A percentile compares a stretch with the other conserved stretches of the same genome.
phyloP scores from a whole-genome alignment of 1,140 invertebrate genomes.

The Tribolium madens region DNA sequence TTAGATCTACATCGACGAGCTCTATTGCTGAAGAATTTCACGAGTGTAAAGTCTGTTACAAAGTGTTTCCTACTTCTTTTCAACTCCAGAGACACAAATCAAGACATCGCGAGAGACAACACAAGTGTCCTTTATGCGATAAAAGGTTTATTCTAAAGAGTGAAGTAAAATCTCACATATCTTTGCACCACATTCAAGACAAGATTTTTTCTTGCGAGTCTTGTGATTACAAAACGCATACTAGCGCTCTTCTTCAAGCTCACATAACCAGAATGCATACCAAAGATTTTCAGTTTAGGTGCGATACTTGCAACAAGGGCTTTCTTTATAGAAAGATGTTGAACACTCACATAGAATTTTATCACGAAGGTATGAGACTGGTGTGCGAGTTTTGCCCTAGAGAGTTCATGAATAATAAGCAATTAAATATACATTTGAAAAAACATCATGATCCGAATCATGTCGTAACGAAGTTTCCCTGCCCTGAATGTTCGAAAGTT shows the following conservation, averaged over 20 bases:
- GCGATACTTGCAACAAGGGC: constrained; percentile 45
- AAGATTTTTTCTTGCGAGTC: neutral
- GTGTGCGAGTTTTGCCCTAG: neutral
- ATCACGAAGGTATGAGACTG: neutral
- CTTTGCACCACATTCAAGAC: neutral
- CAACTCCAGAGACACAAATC: neutral
- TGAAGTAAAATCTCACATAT: neutral
- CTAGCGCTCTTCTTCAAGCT: neutral
- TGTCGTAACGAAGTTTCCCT: neutral
- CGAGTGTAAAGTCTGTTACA: neutral
- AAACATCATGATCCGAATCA: neutral
- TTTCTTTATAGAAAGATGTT: neutral
- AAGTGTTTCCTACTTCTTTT: neutral
- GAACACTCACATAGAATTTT: constrained; percentile 2
- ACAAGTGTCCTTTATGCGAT: constrained; percentile 62
- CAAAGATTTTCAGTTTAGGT: constrained; percentile 25
- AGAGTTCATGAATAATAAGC: neutral
- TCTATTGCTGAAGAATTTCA: too few species aligned
- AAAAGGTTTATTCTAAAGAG: constrained; percentile 70
- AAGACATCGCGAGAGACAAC: neutral
- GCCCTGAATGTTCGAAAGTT: constrained; percentile 39
- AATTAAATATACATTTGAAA: neutral
- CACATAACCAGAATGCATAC: constrained; percentile 18
- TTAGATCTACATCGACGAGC: too few species aligned
- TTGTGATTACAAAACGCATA: neutral